These are phyloP conservation scores for Ypsolopha scabrella DNA, from an alignment of 2,888 invertebrate genomes.

Conservation along the genomic window DNA sequence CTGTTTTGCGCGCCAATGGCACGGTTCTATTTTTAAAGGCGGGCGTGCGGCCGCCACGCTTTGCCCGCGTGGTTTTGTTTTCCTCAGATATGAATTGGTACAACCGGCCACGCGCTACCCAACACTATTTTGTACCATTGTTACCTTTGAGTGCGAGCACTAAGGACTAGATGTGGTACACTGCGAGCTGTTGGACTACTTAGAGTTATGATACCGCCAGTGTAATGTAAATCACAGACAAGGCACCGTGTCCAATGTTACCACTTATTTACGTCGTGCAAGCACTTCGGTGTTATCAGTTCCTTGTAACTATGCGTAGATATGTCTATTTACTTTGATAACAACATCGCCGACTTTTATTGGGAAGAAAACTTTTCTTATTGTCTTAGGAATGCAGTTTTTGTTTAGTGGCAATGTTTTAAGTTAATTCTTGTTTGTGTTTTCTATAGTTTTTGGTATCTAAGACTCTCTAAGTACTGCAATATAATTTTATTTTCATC, in stretches of 20 bases:
- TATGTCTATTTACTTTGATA: neutral
- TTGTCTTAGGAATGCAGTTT: neutral
- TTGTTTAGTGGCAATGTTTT: neutral
- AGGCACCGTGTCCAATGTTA: neutral
- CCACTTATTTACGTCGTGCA: conserved; percentile 1
- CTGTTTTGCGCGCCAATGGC: conserved; percentile 1
- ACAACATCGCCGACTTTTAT: neutral
- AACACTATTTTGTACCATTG: too few relatives aligned
- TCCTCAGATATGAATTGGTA: conserved; percentile 26
- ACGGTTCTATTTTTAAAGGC: conserved; percentile 49
- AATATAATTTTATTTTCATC: neutral
- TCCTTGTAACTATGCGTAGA: neutral
- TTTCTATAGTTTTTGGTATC: neutral
- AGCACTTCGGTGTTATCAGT: neutral
- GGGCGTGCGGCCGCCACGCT: conserved; percentile 48
- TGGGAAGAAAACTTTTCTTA: neutral
- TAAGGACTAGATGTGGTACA: too few relatives aligned
- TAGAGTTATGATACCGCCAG: neutral
- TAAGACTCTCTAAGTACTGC: neutral
- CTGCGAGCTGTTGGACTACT: too few relatives aligned
- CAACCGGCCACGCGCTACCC: too few relatives aligned
- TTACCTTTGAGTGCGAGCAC: too few relatives aligned
- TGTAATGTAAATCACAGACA: neutral
- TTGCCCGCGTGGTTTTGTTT: conserved; percentile 56
- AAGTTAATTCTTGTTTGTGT: neutral